A percentile compares a stretch with the other conserved stretches of the same genome.
Conservation (phyloP, 1,140 invertebrate species). For the Tetranychus urticae region DNA sequence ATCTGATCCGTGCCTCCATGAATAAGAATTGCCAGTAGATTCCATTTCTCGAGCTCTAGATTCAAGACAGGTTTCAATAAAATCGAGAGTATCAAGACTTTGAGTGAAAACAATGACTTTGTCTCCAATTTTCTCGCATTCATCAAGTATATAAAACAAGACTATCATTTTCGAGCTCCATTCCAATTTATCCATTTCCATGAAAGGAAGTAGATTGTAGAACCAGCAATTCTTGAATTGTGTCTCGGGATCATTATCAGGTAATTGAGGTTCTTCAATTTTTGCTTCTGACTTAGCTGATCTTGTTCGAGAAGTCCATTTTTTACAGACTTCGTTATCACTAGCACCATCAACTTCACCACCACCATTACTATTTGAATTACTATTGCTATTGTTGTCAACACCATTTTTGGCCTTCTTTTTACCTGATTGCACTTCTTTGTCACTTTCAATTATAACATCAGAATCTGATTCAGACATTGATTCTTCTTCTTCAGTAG, state of each 20-base stretch:
- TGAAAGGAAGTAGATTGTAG: slow-evolving; percentile 56
- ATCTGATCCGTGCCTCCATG: slow-evolving; percentile 62
- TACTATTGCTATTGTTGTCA: background rate
- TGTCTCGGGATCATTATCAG: background rate
- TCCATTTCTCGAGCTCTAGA: too few relatives aligned
- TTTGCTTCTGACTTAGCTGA: background rate
- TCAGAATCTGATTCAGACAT: background rate
- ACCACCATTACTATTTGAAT: background rate
- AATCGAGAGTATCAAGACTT: slow-evolving; percentile 75
- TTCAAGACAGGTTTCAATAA: slow-evolving; percentile 26
- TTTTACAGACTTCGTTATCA: background rate
- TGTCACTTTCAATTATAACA: background rate
- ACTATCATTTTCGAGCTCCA: slow-evolving; percentile 87
- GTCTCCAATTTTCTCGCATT: slow-evolving; percentile 63
- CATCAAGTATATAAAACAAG: slow-evolving; percentile 72
- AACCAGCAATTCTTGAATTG: slow-evolving; percentile 30
- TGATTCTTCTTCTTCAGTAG: background rate
- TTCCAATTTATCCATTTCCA: slow-evolving; percentile 54
- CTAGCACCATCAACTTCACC: background rate
- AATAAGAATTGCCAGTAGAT: slow-evolving; percentile 21
- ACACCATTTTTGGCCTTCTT: background rate
- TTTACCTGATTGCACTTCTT: background rate
- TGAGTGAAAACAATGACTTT: slow-evolving; percentile 89
- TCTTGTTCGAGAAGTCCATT: background rate
- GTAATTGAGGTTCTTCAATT: background rate